Evolutionary conservation across 2,797 vertebrate species (phyloP).

Genomic region (Cyprinella venusta): DNA sequence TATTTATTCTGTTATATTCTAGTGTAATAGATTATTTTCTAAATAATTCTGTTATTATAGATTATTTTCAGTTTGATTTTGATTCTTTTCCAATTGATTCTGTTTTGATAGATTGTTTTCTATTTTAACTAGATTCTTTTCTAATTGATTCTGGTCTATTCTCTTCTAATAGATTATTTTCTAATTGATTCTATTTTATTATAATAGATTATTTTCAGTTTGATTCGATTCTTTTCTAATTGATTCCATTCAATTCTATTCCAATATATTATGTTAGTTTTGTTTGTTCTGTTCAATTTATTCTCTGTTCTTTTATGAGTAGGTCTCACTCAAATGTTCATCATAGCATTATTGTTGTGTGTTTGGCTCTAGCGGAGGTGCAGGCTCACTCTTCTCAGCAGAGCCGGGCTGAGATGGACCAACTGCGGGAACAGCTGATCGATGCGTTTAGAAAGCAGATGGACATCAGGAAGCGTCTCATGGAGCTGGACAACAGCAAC

Average conservation of each 20-base stretch:
- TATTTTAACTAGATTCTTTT: neutral
- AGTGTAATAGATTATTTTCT: neutral
- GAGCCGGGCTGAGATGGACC: slow-evolving; percentile 79
- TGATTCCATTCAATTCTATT: neutral
- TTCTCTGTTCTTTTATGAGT: neutral
- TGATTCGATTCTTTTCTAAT: neutral
- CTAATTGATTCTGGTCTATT: neutral
- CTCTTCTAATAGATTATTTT: neutral
- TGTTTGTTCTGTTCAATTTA: neutral
- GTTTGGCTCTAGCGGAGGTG: slow-evolving; percentile 79
- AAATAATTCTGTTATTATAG: neutral
- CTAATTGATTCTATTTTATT: neutral
- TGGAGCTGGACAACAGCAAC: slow-evolving; percentile 85
- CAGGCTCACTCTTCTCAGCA: slow-evolving; percentile 81
- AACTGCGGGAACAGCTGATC: slow-evolving; percentile 82
- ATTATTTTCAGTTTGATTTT: neutral
- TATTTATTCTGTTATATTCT: neutral
- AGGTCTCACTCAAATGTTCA: neutral
- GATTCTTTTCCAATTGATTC: neutral
- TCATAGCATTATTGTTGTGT: neutral
- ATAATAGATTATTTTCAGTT: neutral
- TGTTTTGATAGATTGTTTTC: neutral
- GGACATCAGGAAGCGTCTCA: slow-evolving; percentile 83
- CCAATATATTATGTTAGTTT: too few species aligned
- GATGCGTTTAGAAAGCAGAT: slow-evolving; percentile 86